phyloP scores from a whole-genome alignment of 1,140 invertebrate genomes.

The Hetaerina americana region DNA sequence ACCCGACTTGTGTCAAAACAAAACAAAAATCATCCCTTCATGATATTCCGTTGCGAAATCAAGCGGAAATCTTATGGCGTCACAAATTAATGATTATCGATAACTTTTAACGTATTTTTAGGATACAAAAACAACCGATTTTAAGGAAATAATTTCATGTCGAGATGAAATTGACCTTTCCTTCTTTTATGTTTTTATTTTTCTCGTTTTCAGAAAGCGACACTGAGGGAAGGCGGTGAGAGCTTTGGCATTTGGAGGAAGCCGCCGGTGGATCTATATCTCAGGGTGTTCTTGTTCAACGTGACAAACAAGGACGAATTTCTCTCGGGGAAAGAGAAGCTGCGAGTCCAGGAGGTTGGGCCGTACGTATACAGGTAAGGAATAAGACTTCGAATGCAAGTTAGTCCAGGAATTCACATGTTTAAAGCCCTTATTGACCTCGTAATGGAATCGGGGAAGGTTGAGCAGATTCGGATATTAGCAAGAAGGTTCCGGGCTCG shows the following conservation, averaged over 20 bases:
- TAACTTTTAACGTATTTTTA: too few species aligned
- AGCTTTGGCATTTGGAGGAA: constrained; percentile 64
- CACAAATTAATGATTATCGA: too few species aligned
- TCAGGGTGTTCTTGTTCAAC: constrained; percentile 73
- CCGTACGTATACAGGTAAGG: constrained; percentile 78
- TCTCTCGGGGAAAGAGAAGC: constrained; percentile 47
- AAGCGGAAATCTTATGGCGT: too few species aligned
- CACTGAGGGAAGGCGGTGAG: constrained; percentile 55
- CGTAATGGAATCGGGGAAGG: too few species aligned
- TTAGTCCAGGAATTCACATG: constrained; percentile 86
- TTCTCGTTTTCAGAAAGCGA: constrained; percentile 47
- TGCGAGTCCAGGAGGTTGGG: constrained; percentile 61
- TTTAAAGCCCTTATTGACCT: constrained; percentile 56
- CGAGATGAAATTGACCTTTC: neutral
- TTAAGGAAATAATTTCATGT: neutral
- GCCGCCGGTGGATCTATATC: constrained; percentile 51
- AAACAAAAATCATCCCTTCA: too few species aligned
- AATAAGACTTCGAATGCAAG: constrained; percentile 54
- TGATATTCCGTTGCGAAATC: too few species aligned
- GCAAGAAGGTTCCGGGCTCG: too few species aligned
- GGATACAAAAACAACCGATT: too few species aligned
- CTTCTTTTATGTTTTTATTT: constrained; percentile 11
- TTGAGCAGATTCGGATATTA: too few species aligned
- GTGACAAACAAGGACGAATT: constrained; percentile 66
- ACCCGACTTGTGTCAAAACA: too few species aligned